Percentiles rank a stretch among this genome's conserved stretches.
These are phyloP conservation scores for Chrysolina americana DNA, from an alignment of 2,888 invertebrate species.

Conservation along the genomic window DNA sequence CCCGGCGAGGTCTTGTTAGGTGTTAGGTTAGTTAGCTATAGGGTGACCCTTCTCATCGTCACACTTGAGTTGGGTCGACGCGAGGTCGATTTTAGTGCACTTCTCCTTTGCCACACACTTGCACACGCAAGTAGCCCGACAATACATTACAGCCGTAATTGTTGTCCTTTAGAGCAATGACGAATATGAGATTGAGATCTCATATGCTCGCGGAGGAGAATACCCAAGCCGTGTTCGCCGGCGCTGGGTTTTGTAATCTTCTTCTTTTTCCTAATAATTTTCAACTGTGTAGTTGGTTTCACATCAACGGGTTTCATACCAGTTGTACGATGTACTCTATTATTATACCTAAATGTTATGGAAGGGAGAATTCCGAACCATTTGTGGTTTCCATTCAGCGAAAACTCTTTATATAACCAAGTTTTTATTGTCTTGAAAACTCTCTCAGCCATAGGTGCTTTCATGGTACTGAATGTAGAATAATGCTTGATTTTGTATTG, in stretches of 20 bases:
- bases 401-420: constrained; percentile 6
- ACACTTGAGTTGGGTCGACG: too few relatives aligned
- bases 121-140: too few relatives aligned
- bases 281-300: background rate
- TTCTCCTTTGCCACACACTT: too few relatives aligned
- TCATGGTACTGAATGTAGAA: constrained; percentile 3
- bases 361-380: background rate
- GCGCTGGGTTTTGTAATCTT: background rate
- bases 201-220: too few relatives aligned
- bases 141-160: too few relatives aligned
- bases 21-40: too few relatives aligned
- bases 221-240: too few relatives aligned
- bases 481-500: constrained; percentile 8
- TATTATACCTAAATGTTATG: background rate
- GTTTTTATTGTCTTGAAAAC: constrained; percentile 3
- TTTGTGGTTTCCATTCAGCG: background rate
- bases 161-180: too few relatives aligned
- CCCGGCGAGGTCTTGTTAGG: too few relatives aligned
- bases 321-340: background rate
- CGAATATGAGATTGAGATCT: too few relatives aligned
- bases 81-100: too few relatives aligned
- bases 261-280: background rate
- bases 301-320: background rate
- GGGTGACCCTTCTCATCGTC: too few relatives aligned
- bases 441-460: background rate